A percentile compares a stretch with the other conserved stretches of the same genome.
Evolutionary conservation across 2,888 invertebrate genomes (phyloP).

Genomic region (Agriopis aurantiaria): DNA sequence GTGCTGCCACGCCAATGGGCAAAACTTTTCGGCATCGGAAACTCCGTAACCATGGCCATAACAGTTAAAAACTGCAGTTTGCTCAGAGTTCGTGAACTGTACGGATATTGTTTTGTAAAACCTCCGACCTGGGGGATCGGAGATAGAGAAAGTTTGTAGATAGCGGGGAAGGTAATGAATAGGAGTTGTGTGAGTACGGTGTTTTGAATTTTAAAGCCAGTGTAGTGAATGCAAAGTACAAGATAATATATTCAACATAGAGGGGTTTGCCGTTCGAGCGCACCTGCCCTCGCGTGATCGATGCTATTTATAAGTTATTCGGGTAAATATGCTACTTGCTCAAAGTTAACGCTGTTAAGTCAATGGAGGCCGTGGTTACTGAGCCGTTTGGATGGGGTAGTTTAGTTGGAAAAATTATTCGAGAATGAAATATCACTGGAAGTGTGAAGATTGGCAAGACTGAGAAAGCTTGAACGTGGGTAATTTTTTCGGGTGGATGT

Average conservation of each 20-base stretch:
- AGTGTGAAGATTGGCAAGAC: neutral
- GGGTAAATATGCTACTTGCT: constrained; percentile 14
- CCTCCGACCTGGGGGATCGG: constrained; percentile 9
- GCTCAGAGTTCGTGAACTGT: neutral
- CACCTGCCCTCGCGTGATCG: constrained; percentile 24
- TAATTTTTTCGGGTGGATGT: too few species aligned
- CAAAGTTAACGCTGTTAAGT: constrained; percentile 22
- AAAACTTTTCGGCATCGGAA: constrained; percentile 15
- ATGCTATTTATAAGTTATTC: constrained; percentile 23
- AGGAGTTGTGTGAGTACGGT: neutral
- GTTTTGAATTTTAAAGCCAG: too few species aligned
- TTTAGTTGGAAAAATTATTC: neutral
- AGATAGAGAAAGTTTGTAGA: constrained; percentile 12
- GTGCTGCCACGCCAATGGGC: neutral
- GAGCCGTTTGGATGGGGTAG: neutral
- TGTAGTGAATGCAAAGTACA: neutral
- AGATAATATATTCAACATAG: constrained; percentile 1
- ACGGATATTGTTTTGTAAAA: constrained; percentile 12
- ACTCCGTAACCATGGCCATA: constrained; percentile 11
- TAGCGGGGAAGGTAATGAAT: constrained; percentile 18
- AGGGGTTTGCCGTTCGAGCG: constrained; percentile 6
- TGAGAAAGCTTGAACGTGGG: neutral
- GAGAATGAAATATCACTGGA: neutral
- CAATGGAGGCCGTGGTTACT: constrained; percentile 27
- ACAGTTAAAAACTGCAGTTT: constrained; percentile 30